Conservation (phyloP, 2,888 invertebrate species). For the Elmis aenea region DNA sequence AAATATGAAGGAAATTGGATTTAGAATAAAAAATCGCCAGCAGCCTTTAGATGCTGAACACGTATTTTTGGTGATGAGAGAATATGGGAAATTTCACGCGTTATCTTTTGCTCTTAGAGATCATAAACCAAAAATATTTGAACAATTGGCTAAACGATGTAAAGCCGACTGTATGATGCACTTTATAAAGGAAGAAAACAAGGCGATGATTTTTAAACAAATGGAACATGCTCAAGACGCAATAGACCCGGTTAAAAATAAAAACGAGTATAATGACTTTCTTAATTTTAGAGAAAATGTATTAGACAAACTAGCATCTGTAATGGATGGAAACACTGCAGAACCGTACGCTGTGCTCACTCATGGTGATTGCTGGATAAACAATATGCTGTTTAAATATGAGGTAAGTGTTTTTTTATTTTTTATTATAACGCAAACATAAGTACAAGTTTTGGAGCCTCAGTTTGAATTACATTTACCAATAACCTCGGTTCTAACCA, state of each 20-base stretch:
- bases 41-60: constrained; percentile 29
- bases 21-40: constrained; percentile 9
- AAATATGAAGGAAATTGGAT: constrained; percentile 26
- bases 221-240: constrained; percentile 1
- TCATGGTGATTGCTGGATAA: constrained; percentile 11
- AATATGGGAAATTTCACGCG: constrained; percentile 32
- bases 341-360: constrained; percentile 4
- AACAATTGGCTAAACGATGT: constrained; percentile 16
- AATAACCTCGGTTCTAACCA: too few relatives aligned
- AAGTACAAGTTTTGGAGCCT: too few relatives aligned
- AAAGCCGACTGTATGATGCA: constrained; percentile 16
- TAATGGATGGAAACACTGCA: background rate
- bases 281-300: constrained; percentile 9
- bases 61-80: constrained; percentile 25
- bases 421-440: too few relatives aligned
- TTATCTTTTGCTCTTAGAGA: constrained; percentile 30
- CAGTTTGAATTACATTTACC: too few relatives aligned
- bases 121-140: constrained; percentile 23
- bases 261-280: constrained; percentile 10
- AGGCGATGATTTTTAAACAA: background rate
- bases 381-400: constrained; percentile 12
- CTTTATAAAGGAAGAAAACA: background rate
- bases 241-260: constrained; percentile 12
- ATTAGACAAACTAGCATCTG: constrained; percentile 3
- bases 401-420: too few relatives aligned